Evolutionary conservation across 2,797 vertebrate genomes (phyloP), one percentile per base, ranked within the genome.

Genomic region (Muscicapa comitata): DNA sequence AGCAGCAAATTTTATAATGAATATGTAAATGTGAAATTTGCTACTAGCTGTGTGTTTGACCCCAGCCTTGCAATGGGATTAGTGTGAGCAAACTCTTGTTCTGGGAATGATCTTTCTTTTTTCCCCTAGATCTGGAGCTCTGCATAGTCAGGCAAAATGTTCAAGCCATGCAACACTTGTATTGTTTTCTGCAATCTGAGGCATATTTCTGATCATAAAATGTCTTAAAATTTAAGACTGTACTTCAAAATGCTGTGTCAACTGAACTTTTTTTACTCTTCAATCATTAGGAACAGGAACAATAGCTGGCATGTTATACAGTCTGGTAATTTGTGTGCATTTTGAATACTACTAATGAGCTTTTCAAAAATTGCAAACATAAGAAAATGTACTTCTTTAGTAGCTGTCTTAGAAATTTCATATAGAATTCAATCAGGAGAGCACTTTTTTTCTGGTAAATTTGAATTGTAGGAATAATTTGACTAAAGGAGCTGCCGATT

Each of bases 1-100:
- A 80, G 45, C 40, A 89, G 88, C 65, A 92, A 76, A 77, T 91
- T 94, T 94, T 74, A 83, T 91, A 92, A 77, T 90, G 88, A 87
- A 74, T 93, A 96, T 94, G 95, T 89, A 95, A 95, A 95, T 92
- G 94, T 96, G 91, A 93, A 95, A 97, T 96, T 95, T 96, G 79
- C 91, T 50, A 31, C 55, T 80, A 57, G 67, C 65, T 91, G 61
- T 77, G 20, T 91, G 40, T 94, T 93, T 85, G 93, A 83, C 90
- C 74, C 16, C 20, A 68, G 67, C 45, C 42, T 67, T 89, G 84
- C 50, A 55, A 45, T 72, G 58, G 47, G 53, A 93, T 93, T 92
- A 87, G 16, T 50, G 42, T 71, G 47, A 87, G 67, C 63, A 96
- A 75, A 77, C 77, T 70, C 59, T 63, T 82, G 38, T 54, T 89